Evolutionary conservation across 2,888 invertebrate species (phyloP).

Genomic region (Penaeus monodon): DNA sequence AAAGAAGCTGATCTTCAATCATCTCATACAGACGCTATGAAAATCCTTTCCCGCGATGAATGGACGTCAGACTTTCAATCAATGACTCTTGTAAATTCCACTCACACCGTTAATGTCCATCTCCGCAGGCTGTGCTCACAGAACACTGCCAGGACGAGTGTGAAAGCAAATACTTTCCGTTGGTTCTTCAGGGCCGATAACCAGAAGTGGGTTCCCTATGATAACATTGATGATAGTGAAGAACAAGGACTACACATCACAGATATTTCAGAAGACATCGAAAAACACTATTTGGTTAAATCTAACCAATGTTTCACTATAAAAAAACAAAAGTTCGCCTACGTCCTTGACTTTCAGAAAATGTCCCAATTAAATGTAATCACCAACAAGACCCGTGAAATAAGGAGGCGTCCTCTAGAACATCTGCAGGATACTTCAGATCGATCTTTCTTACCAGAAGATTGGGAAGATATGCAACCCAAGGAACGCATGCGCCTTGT

Average conservation of each 20-base stretch:
- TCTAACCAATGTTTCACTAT: no score
- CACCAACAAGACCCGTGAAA: not conserved
- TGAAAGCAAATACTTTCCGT: not conserved
- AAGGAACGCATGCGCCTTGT: conserved; percentile 2
- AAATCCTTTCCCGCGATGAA: not conserved
- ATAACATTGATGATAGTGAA: not conserved
- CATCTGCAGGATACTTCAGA: no score
- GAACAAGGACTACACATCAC: not conserved
- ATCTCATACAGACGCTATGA: not conserved
- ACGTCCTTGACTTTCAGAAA: conserved; percentile 4
- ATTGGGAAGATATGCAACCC: conserved; percentile 9
- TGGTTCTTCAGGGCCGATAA: conserved; percentile 1
- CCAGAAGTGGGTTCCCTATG: conserved; percentile 6
- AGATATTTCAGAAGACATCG: not conserved
- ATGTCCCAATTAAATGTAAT: conserved; percentile 19
- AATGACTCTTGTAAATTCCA: not conserved
- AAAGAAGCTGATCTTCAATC: not conserved
- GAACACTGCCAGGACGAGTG: not conserved
- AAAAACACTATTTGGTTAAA: not conserved
- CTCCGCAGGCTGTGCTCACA: conserved; percentile 6
- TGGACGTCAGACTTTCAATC: conserved; percentile 9
- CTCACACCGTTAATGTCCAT: not conserved
- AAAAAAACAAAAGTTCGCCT: not conserved
- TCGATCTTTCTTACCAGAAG: not conserved
- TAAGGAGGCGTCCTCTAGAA: conserved; percentile 15